Conservation (phyloP, 2,797 vertebrate genomes). For the Pantherophis alleghaniensis region DNA sequence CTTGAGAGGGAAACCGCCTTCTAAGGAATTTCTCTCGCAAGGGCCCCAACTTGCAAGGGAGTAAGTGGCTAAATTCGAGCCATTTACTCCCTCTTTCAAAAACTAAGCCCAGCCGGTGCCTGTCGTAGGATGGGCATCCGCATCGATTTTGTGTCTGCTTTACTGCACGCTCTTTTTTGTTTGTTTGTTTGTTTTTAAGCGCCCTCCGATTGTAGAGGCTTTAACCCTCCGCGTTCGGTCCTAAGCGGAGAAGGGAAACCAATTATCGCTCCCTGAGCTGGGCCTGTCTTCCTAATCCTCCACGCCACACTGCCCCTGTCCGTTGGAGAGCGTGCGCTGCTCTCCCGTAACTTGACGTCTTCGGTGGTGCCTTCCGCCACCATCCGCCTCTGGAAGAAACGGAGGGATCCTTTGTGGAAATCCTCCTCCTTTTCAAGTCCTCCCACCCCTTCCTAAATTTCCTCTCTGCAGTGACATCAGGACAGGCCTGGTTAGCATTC, state of each 20-base stretch:
- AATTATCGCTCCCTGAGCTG: not conserved
- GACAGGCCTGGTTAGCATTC: conserved; percentile 47
- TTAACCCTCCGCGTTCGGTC: not conserved
- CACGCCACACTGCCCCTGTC: not conserved
- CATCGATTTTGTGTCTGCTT: not conserved
- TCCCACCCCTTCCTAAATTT: not conserved
- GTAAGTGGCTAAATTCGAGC: not conserved
- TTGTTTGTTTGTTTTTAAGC: too few relatives aligned
- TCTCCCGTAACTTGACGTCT: not conserved
- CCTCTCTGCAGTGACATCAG: conserved; percentile 31
- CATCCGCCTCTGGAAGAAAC: conserved; percentile 36
- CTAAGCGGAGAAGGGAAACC: not conserved
- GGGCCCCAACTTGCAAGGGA: not conserved
- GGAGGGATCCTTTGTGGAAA: conserved; percentile 3
- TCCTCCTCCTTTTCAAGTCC: conserved; percentile 42
- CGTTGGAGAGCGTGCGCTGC: too few relatives aligned
- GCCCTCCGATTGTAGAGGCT: not conserved
- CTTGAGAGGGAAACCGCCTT: too few relatives aligned
- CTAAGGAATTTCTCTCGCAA: not conserved
- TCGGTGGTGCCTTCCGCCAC: not conserved
- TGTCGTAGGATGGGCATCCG: not conserved
- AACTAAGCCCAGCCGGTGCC: too few relatives aligned
- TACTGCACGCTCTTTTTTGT: fast-evolving
- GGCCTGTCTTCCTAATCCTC: not conserved
- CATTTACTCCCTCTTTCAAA: too few relatives aligned